Base-by-base conservation (phyloP, 2,888 invertebrate genomes). In the Lasius platythorax region DNA sequence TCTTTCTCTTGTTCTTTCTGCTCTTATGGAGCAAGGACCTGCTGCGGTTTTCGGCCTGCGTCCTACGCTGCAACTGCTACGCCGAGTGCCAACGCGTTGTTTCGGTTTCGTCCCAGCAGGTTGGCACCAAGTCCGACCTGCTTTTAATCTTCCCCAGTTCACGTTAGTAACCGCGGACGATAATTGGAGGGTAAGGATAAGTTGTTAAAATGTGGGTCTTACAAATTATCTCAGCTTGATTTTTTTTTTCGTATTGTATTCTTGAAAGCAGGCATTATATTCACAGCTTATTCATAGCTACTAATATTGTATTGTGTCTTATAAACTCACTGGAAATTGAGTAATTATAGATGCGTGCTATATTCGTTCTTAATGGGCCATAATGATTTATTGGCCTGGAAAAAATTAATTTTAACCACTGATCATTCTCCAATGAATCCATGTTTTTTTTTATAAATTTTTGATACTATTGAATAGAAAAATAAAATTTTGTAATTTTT, bases 1-100 rank as follows among this genome's bases (percentile, higher is more conserved):
- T 30, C 66, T 33, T 33, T 58, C 30, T 12, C 33, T 43, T 28
- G 11, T 58, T 79, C 50, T 63, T 67, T 63, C 40, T 30, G 76
- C 40, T 67, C n/a, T 37, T 28, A 15, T 56, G 84, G n/a, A 53
- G 74, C 76, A 82, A 82, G 82, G 76, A 82, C 75, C 83, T 37
- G 53, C 84, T 75, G 78, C 82, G 81, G 85, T 76, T 75, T 85
- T 87, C 81, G 86, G 85, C 85, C 84, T 79, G 82, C 83, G 78
- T 85, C 64, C 70, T 79, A 70, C 70, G 40, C 73, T 56, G 76
- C 33, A 63, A 63, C 63, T 63, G 74, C 33, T 46, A 23, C 30
- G 23, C 23, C 64, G 33, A 75, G 23, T 78, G 18, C 28, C 37
- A 28, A 12, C 28, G 28, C 37, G 53, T 28, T 40, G 23, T 68